Percentiles rank a stretch among this genome's conserved stretches.
phyloP scores from a whole-genome alignment of 1,140 invertebrate species.

The Pseudomyrmex sp. region DNA sequence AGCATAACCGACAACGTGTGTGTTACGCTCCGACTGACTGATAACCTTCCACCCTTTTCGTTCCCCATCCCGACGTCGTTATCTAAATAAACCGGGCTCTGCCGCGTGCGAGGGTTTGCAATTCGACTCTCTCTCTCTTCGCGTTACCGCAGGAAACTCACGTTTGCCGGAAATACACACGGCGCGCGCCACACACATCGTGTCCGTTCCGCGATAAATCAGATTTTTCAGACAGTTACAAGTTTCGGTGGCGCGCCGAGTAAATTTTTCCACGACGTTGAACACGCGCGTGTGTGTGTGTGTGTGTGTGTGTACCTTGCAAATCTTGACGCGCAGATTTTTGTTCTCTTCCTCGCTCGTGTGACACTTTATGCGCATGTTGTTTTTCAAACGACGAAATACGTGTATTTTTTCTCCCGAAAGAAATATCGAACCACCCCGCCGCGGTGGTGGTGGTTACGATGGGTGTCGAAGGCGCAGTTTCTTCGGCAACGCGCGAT shows the following conservation, averaged over 20 bases:
- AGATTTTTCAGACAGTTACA: slow-evolving; percentile 21
- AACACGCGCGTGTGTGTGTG: background rate
- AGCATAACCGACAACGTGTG: slow-evolving; percentile 52
- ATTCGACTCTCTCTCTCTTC: background rate
- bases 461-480: no score
- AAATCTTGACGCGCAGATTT: background rate
- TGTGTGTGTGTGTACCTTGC: no score
- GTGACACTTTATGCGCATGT: background rate
- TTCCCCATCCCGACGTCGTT: background rate
- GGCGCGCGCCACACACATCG: background rate
- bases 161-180: background rate
- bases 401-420: background rate
- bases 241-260: slow-evolving; percentile 13
- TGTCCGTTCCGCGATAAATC: slow-evolving; percentile 19
- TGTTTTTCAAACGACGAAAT: background rate
- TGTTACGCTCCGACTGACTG: slow-evolving; percentile 57
- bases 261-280: slow-evolving; percentile 8
- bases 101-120: background rate
- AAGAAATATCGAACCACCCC: background rate
- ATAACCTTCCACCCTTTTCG: slow-evolving; percentile 51
- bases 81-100: slow-evolving; percentile 44
- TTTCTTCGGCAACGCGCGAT: no score
- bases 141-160: background rate
- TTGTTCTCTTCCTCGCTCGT: background rate
- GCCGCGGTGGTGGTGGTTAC: no score